Evolutionary conservation across 2,797 vertebrate genomes (phyloP), one percentile per base, ranked within the genome.

Genomic region (Lepus oiostolus): DNA sequence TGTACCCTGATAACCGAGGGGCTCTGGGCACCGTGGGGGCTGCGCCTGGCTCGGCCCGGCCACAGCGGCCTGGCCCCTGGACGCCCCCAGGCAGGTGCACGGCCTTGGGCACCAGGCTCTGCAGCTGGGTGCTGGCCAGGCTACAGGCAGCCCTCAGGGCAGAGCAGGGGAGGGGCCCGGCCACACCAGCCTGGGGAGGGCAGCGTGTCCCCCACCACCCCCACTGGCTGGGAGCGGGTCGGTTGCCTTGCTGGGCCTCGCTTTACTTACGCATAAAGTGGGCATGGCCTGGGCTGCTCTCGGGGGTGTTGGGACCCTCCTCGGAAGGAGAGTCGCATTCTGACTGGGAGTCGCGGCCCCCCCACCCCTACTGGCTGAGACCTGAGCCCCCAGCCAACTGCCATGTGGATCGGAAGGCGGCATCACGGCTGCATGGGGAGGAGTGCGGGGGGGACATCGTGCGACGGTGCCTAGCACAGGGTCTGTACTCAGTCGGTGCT

Each of bases 1-100:
- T 99, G 85, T 10, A 1, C 52, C 2, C 14, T 26, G 97, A 96
- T 97, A 95, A 97, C 95, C 2, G 2, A 35, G 89, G 95, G 86
- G 79, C 90, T 94, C n/a, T 0, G 35, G 90, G 94, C 90, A 91
- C 84, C 1, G 0, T 7, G 85, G 86, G 88, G 96, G 93, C 81
- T 0, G 16, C 4, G 17, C 67, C 88, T 76, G 42, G 52, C 5
- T 5, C 68, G 21, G 26, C 32, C 90, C 52, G 30, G 42, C 92
- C 32, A 52, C 38, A 58, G 54, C 14, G 63, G 65, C 86, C 11
- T 84, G 21, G 3, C 42, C 74, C 0, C 0, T 19, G 3, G 47
- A 32, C 14, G 22, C 76, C 70, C 50, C 32, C 28, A 30, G 74
- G 77, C 88, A 17, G 85, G 71, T 77, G 19, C 30, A 16, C 1